These are phyloP conservation scores for Halcyon chelicuti DNA, from an alignment of 2,797 vertebrate species.

Conservation along the genomic window DNA sequence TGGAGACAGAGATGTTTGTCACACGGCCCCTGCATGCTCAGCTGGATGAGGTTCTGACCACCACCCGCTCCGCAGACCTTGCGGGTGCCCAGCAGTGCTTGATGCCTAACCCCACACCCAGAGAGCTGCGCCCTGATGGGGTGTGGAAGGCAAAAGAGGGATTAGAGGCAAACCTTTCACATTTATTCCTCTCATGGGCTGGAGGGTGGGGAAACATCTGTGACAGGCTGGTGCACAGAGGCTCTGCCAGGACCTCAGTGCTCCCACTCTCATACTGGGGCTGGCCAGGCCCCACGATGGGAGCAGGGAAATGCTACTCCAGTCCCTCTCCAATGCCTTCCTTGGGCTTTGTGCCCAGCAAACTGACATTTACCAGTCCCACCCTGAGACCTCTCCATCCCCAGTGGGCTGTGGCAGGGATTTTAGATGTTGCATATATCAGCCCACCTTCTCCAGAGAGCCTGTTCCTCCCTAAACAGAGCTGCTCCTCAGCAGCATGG, in stretches of 20 bases:
- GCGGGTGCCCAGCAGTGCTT: neutral
- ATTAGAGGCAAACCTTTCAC: neutral
- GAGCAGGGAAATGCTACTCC: neutral
- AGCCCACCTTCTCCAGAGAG: neutral
- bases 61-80: neutral
- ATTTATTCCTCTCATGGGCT: neutral
- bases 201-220: neutral
- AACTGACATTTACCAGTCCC: neutral
- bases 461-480: neutral
- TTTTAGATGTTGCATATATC: neutral
- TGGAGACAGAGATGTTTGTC: neutral
- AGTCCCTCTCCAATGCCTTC: rapidly evolving
- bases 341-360: neutral
- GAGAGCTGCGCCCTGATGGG: neutral
- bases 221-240: neutral
- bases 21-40: neutral
- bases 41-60: neutral
- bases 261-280: neutral
- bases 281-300: neutral
- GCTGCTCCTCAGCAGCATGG: neutral
- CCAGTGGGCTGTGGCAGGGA: neutral
- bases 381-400: neutral
- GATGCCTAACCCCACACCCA: neutral
- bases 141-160: neutral
- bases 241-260: neutral